Percentiles rank a stretch among this genome's conserved stretches.
Evolutionary conservation across 2,888 invertebrate genomes (phyloP).

Genomic region (Dynastes tityus): DNA sequence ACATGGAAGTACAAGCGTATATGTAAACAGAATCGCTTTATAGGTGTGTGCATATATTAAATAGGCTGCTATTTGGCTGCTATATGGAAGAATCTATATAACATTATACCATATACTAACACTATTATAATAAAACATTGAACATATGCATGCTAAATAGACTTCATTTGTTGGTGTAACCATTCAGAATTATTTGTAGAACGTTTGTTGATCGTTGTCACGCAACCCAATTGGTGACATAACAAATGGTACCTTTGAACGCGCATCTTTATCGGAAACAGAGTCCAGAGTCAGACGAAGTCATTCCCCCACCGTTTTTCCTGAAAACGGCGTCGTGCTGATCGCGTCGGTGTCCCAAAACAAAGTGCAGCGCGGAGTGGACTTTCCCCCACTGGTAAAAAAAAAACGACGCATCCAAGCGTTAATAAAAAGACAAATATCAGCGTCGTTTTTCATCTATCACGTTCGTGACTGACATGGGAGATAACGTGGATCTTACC

Average conservation of each 20-base stretch:
- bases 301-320: too few relatives aligned
- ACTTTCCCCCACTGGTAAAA: background rate
- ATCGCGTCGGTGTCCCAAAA: slow-evolving; percentile 5
- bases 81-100: too few relatives aligned
- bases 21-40: too few relatives aligned
- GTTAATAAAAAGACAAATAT: background rate
- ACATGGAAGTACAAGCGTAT: too few relatives aligned
- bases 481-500: slow-evolving; percentile 31
- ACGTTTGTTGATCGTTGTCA: slow-evolving; percentile 21
- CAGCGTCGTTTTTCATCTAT: background rate
- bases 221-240: slow-evolving; percentile 22
- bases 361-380: background rate
- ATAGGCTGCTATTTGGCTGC: too few relatives aligned
- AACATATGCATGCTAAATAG: too few relatives aligned
- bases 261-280: slow-evolving; percentile 10
- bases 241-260: background rate
- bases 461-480: slow-evolving; percentile 19
- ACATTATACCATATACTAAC: background rate
- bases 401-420: slow-evolving; percentile 12
- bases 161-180: too few relatives aligned
- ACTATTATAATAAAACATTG: too few relatives aligned
- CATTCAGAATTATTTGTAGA: background rate
- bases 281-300: background rate
- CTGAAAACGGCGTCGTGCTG: too few relatives aligned
- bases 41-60: too few relatives aligned